A percentile compares a stretch with the other conserved stretches of the same genome.
phyloP scores from a whole-genome alignment of 92 coral and sea anemone species.

The Phenganax stokvisi region DNA sequence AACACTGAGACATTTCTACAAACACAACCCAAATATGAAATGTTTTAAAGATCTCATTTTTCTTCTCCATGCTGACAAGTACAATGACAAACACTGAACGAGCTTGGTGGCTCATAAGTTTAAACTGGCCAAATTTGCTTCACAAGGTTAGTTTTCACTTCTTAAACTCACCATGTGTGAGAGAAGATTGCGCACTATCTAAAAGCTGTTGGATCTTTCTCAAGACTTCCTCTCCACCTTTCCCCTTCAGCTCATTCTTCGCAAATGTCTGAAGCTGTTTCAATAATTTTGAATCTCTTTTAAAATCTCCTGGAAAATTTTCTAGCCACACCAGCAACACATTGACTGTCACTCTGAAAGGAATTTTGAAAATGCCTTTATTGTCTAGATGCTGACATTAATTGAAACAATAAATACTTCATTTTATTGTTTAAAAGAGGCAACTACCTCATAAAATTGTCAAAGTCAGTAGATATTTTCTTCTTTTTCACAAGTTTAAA shows the following conservation, averaged over 20 bases:
- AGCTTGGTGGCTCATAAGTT: neutral
- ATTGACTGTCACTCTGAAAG: slow-evolving; percentile 60
- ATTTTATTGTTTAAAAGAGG: neutral
- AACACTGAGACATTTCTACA: neutral
- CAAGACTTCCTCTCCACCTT: slow-evolving; percentile 55
- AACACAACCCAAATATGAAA: neutral
- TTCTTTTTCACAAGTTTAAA: slow-evolving; percentile 14
- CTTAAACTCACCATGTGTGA: neutral
- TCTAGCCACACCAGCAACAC: slow-evolving; percentile 89
- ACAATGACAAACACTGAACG: too few relatives aligned
- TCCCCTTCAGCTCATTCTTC: slow-evolving; percentile 49
- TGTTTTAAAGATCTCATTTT: too few relatives aligned
- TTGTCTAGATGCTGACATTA: too few relatives aligned
- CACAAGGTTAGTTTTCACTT: neutral
- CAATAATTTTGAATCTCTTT: slow-evolving; percentile 58
- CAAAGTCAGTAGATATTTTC: neutral
- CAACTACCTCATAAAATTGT: slow-evolving; percentile 15
- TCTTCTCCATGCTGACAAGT: too few relatives aligned
- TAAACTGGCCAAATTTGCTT: neutral
- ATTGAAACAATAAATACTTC: neutral
- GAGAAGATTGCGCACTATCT: slow-evolving; percentile 63
- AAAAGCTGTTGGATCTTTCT: slow-evolving; percentile 67
- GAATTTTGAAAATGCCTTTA: too few relatives aligned
- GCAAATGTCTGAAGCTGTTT: slow-evolving; percentile 66
- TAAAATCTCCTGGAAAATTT: slow-evolving; percentile 76